Evolutionary conservation across 2,113 vertebrate genomes (phyloP).

Genomic region (Seriola dumerili): DNA sequence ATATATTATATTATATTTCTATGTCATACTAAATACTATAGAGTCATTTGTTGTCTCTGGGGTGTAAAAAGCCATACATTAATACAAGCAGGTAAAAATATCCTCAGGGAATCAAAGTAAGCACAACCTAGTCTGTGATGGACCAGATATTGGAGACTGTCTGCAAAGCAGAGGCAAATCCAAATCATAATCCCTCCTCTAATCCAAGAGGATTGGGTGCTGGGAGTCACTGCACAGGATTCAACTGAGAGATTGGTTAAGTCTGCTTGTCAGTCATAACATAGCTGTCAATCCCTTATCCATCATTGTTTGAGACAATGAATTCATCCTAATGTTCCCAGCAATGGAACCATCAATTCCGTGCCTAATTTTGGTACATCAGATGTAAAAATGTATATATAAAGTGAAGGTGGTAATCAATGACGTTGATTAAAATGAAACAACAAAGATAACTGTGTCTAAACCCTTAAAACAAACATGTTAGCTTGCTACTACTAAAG

Average conservation of each 20-base stretch:
- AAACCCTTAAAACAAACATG: not conserved
- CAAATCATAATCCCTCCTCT: conserved; percentile 83
- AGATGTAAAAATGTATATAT: not conserved
- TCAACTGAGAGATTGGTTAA: conserved; percentile 78
- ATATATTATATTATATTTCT: not conserved
- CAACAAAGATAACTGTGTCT: not conserved
- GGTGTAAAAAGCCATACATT: not conserved
- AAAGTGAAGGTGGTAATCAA: not conserved
- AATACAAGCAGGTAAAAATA: not conserved
- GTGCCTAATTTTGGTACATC: not conserved
- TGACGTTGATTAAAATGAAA: not conserved
- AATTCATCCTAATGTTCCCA: conserved; percentile 21
- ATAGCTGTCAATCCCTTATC: conserved; percentile 78
- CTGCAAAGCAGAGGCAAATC: conserved; percentile 75
- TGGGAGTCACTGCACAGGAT: conserved; percentile 65
- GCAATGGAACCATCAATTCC: not conserved
- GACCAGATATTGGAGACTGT: conserved; percentile 62
- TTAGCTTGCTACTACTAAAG: not conserved
- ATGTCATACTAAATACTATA: not conserved
- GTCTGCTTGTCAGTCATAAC: conserved; percentile 81
- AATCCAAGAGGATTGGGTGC: conserved; percentile 82
- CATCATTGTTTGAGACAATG: conserved; percentile 66
- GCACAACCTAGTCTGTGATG: conserved; percentile 29
- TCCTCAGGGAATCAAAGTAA: conserved; percentile 38
- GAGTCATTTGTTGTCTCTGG: not conserved